Conservation (phyloP, 2,888 invertebrate genomes). For the Heteromurus nitidus region DNA sequence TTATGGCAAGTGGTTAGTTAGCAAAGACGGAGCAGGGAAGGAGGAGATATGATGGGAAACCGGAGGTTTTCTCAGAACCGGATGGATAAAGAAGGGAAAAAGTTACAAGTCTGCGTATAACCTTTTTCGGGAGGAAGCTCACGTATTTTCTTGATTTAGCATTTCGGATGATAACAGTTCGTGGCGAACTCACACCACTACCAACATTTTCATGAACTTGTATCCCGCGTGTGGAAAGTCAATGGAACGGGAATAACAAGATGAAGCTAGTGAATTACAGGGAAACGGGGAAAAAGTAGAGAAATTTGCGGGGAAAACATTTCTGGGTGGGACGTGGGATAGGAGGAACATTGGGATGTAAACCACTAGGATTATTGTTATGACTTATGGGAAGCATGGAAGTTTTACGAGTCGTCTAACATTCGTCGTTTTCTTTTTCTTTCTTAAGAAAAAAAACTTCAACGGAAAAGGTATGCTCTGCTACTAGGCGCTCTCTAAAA, state of each 20-base stretch:
- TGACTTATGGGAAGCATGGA: no score
- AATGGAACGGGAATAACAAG: constrained; percentile 56
- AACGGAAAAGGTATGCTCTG: no score
- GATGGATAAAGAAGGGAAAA: no score
- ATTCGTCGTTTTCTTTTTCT: no score
- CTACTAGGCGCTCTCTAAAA: no score
- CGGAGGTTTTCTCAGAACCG: no score
- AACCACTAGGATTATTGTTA: no score
- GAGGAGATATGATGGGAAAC: not conserved
- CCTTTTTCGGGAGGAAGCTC: not conserved
- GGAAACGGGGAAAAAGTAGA: constrained; percentile 23
- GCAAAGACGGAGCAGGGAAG: not conserved
- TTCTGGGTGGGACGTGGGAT: constrained; percentile 4
- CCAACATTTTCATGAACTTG: constrained; percentile 16
- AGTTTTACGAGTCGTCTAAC: no score
- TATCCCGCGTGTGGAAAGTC: constrained; percentile 20
- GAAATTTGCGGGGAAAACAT: constrained; percentile 2
- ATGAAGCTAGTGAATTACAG: constrained; percentile 27
- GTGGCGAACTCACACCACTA: constrained; percentile 16
- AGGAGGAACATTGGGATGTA: not conserved
- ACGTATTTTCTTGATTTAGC: constrained; percentile 29
- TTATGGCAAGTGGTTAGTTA: constrained; percentile 18
- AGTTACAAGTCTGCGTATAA: no score
- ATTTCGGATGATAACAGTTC: constrained; percentile 21
- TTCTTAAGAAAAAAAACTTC: no score